These are phyloP conservation scores for Drosophila repletoides DNA, from an alignment of 1,140 invertebrate species.

Conservation along the genomic window DNA sequence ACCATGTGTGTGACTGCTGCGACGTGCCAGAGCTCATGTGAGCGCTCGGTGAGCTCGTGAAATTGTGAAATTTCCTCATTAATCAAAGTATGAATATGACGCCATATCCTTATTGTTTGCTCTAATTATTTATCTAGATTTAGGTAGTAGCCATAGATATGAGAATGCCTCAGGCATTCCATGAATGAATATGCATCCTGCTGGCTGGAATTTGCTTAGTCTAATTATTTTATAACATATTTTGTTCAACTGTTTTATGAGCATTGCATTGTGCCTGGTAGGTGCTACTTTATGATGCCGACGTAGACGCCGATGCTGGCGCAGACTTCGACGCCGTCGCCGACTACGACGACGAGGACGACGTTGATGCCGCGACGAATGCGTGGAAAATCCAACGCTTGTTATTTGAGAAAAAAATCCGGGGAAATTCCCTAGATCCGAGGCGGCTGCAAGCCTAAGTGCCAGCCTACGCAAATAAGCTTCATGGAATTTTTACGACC, in stretches of 20 bases:
- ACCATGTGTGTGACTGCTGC: slow-evolving; percentile 23
- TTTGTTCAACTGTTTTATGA: slow-evolving; percentile 58
- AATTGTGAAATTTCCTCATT: slow-evolving; percentile 58
- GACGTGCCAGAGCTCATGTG: background rate
- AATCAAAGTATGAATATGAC: slow-evolving; percentile 62
- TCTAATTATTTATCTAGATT: slow-evolving; percentile 45
- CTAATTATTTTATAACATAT: slow-evolving; percentile 68
- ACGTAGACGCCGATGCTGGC: background rate
- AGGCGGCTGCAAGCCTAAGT: slow-evolving; percentile 65
- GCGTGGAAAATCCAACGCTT: slow-evolving; percentile 63
- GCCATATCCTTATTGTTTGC: slow-evolving; percentile 52
- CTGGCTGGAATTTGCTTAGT: slow-evolving; percentile 38
- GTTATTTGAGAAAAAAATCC: slow-evolving; percentile 65
- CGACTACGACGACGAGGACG: too few relatives aligned
- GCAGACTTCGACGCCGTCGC: background rate
- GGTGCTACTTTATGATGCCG: slow-evolving; percentile 58
- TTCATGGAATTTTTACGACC: slow-evolving; percentile 56
- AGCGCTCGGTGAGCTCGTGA: background rate
- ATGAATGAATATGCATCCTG: slow-evolving; percentile 57
- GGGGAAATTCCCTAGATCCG: slow-evolving; percentile 56
- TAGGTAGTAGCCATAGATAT: slow-evolving; percentile 15
- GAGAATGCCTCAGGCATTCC: slow-evolving; percentile 28
- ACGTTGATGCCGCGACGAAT: slow-evolving; percentile 22
- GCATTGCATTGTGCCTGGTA: slow-evolving; percentile 59
- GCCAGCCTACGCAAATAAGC: slow-evolving; percentile 75